Evolutionary conservation across 2,888 invertebrate species (phyloP).

Genomic region (Copidosoma aretas): DNA sequence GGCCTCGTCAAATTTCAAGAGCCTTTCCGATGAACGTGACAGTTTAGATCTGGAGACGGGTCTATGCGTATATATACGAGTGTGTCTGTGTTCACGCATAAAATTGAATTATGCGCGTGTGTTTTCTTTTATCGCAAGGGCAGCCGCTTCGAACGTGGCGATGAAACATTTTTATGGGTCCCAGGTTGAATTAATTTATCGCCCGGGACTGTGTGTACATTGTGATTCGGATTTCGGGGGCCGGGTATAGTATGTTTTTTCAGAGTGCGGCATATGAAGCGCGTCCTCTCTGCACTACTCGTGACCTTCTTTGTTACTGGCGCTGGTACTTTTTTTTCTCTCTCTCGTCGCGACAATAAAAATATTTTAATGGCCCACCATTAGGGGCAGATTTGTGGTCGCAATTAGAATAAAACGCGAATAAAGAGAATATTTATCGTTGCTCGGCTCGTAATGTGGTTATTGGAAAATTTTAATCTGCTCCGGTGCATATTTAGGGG

Average conservation of each 20-base stretch:
- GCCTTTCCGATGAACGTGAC: constrained; percentile 31
- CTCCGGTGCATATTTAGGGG: no score
- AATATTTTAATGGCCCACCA: constrained; percentile 7
- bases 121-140: constrained; percentile 5
- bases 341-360: constrained; percentile 5
- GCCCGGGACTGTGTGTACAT: not conserved
- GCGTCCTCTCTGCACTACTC: not conserved
- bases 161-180: constrained; percentile 26
- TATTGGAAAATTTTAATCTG: no score
- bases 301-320: not conserved
- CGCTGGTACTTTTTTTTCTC: not conserved
- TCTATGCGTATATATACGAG: not conserved
- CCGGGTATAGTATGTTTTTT: constrained; percentile 7
- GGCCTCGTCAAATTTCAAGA: constrained; percentile 38
- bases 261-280: not conserved
- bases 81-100: not conserved
- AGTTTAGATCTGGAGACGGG: constrained; percentile 16
- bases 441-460: not conserved
- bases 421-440: constrained; percentile 1
- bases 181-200: constrained; percentile 27
- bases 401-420: constrained; percentile 9
- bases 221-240: not conserved
- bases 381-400: constrained; percentile 10
- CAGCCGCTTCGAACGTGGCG: not conserved
- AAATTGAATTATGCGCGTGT: constrained; percentile 29